phyloP scores from a whole-genome alignment of 2,113 vertebrate genomes.

The Galbula dea region DNA sequence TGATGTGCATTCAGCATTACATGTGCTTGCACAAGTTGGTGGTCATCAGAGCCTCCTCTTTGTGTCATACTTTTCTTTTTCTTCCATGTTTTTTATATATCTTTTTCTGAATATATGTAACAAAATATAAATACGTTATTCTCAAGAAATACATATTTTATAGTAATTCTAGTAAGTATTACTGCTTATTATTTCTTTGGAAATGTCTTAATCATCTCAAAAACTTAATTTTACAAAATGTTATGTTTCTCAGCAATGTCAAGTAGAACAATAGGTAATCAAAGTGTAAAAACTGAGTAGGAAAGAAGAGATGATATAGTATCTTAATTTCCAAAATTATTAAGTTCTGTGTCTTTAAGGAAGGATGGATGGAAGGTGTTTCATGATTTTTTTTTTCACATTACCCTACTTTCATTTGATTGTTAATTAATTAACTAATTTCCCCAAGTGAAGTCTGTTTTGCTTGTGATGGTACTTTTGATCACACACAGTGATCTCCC shows the following conservation, averaged over 20 bases:
- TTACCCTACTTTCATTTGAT: not conserved
- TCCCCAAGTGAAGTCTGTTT: not conserved
- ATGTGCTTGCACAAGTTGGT: accelerated
- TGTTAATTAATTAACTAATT: not conserved
- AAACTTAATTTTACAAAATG: not conserved
- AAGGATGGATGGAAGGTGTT: not conserved
- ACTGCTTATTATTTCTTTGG: not conserved
- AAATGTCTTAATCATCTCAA: not conserved
- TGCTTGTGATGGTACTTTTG: not conserved
- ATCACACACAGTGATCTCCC: not conserved
- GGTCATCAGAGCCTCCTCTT: accelerated
- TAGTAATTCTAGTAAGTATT: not conserved
- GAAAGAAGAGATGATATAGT: not conserved
- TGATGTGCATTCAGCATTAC: not conserved
- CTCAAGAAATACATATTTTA: not conserved
- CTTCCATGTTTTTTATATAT: not conserved
- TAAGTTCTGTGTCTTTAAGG: not conserved
- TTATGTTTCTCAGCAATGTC: not conserved
- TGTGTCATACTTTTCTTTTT: not conserved
- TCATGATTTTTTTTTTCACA: not conserved
- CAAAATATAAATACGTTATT: not conserved
- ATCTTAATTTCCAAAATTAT: not conserved
- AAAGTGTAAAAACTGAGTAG: not conserved
- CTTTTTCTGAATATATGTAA: not conserved
- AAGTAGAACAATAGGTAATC: not conserved